Percentiles rank a stretch among this genome's conserved stretches.
Conservation (phyloP, 2,113 vertebrate species). For the Oreochromis tanganicae region DNA sequence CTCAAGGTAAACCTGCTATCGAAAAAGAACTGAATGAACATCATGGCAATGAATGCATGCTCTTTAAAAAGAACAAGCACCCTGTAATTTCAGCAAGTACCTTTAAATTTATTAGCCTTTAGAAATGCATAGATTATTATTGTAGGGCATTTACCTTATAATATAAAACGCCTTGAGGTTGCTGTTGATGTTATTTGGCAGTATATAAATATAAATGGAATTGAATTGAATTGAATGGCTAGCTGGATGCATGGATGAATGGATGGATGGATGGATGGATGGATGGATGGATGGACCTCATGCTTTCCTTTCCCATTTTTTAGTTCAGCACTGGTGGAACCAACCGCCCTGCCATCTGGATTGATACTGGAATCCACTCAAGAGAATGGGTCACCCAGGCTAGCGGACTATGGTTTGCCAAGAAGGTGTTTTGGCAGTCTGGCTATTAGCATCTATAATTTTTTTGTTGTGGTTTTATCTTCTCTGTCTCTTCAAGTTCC, state of each 20-base stretch:
- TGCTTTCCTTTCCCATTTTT: not conserved
- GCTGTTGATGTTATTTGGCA: not conserved
- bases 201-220: not conserved
- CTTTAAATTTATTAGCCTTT: not conserved
- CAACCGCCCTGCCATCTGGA: conserved; percentile 78
- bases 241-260: not conserved
- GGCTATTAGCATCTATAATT: not conserved
- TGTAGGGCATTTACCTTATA: not conserved
- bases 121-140: not conserved
- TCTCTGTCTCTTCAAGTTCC: not conserved
- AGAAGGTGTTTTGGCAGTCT: conserved; percentile 73
- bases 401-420: conserved; percentile 82
- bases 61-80: not conserved
- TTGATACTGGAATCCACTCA: conserved; percentile 88
- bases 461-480: not conserved
- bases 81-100: not conserved
- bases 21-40: not conserved
- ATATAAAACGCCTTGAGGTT: not conserved
- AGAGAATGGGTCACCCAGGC: conserved; percentile 92
- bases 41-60: not conserved
- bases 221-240: not conserved
- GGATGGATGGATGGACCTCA: not conserved
- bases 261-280: not conserved
- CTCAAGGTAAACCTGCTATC: conserved; percentile 77
- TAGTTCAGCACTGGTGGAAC: conserved; percentile 86